Base-by-base conservation (phyloP, 2,113 vertebrate genomes). In the Coturnix japonica region DNA sequence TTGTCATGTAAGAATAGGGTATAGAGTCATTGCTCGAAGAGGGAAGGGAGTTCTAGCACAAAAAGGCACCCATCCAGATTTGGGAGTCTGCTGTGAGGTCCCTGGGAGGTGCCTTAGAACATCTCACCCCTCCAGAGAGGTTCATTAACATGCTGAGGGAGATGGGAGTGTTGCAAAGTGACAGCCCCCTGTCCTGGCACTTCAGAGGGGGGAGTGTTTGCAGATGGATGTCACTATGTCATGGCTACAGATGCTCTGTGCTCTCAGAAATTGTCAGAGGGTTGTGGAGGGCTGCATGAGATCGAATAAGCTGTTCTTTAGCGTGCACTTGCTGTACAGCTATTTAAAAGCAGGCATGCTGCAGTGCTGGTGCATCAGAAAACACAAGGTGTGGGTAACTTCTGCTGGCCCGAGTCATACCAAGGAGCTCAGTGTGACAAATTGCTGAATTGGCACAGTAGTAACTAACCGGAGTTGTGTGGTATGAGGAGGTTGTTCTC, bases 301-400 rank as follows among this genome's bases (percentile, higher is more conserved):
- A 18, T 22, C 41, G 53, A 64, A 31, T 44, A 73, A 76, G 63
- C 71, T 78, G 85, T 85, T 92, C 92, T 89, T 53, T 76, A 56
- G 82, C 44, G 75, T 44, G 80, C 5, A 28, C 85, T 95, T 95
- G 81, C 85, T 85, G 77, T 69, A 43, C 89, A 91, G 91, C 91
- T 91, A 77, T 76, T 79, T 56, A 56, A 51, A 94, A 39, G 25
- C 79, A 51, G 72, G 87, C 85, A 5, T 87, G 89, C 89, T 93
- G 90, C 91, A 91, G 69, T 86, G 47, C 56, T 66, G 70, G 30
- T 86, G 88, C 91, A 41, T 79, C 72, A 60, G 47, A 16, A 74
- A 75, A 47, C 67, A 70, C 46, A 22, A 86, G 88, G 89, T 64
- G 56, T 41, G 57, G 89, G 72, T 74, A 88, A 91, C 90, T 93